Conservation (phyloP, 2,113 vertebrate species). For the Donacobius atricapilla region DNA sequence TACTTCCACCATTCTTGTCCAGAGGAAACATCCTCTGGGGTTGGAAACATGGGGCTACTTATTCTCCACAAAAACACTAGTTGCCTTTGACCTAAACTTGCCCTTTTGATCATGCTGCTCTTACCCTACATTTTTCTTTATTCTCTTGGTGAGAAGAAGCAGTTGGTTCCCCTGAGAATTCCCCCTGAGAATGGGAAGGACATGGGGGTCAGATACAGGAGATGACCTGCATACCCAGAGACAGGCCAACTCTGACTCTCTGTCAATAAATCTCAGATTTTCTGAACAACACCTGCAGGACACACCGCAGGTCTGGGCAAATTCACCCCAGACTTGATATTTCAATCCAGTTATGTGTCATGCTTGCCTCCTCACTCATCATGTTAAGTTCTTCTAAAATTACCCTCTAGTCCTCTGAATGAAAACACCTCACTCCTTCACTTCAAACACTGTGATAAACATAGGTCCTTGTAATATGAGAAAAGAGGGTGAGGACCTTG, state of each 20-base stretch:
- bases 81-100: background rate
- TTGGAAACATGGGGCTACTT: background rate
- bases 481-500: conserved; percentile 17
- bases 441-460: conserved; percentile 19
- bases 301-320: background rate
- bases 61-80: background rate
- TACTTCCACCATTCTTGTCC: rapidly evolving
- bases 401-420: conserved; percentile 25
- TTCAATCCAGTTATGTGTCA: background rate
- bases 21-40: background rate
- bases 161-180: background rate
- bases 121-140: background rate
- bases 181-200: background rate
- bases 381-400: conserved; percentile 43
- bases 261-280: background rate
- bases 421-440: background rate
- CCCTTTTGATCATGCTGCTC: background rate
- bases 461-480: conserved; percentile 27
- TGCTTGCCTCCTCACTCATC: background rate
- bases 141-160: background rate
- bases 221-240: background rate
- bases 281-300: background rate
- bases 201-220: background rate
- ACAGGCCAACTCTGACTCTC: background rate
- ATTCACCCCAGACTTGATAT: background rate